Base-by-base conservation (phyloP, 2,888 invertebrate genomes). In the Brachyptera risi region DNA sequence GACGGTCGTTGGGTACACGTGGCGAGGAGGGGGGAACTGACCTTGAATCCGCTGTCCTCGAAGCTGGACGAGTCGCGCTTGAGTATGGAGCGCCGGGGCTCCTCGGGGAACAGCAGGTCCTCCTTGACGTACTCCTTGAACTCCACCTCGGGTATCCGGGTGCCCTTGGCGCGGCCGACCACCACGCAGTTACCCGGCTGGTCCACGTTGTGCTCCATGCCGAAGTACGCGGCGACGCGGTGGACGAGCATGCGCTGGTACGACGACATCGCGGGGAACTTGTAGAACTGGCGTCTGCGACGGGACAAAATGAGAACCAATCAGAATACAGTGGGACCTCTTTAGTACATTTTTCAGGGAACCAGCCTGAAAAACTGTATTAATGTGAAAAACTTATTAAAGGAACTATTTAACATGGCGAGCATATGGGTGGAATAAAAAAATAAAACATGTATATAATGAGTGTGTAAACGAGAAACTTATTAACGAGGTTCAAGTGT, bases 191-290 rank as follows among this genome's bases (percentile, higher is more conserved):
- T 87, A 63, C 90, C 92, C 15, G 84, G 82, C 65, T 87, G 84
- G 77, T 96, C 96, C 21, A 96, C 87, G 72, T 94, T 93, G 75
- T 97, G 96, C 59, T 93, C 91, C 81, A 97, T 86, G 60, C 95
- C 94, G 78, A 96, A 96, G 72, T 91, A 91, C 17, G 94, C 89
- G 0, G 96, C 94, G 63, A 92, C 90, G 31, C 96, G 86, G 74
- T 97, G 97, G 1, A 96, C 93, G 69, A 97, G 77, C 96, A 97
- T 95, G 27, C 97, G 85, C 66, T 96, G 94, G 80, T 97, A 97
- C 58, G 96, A 95, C 63, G 94, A 90, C 89, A 95, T 92, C 73
- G 88, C 88, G 17, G 92, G 92, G 77, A 96, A 96, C 70, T 90
- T 90, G 69, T 88, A 87, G 71, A 87, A 84, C 69, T 84, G 83